Evolutionary conservation across 2,113 vertebrate species (phyloP), one percentile per base, ranked within the genome.

Genomic region (Corythornis vintsioides): DNA sequence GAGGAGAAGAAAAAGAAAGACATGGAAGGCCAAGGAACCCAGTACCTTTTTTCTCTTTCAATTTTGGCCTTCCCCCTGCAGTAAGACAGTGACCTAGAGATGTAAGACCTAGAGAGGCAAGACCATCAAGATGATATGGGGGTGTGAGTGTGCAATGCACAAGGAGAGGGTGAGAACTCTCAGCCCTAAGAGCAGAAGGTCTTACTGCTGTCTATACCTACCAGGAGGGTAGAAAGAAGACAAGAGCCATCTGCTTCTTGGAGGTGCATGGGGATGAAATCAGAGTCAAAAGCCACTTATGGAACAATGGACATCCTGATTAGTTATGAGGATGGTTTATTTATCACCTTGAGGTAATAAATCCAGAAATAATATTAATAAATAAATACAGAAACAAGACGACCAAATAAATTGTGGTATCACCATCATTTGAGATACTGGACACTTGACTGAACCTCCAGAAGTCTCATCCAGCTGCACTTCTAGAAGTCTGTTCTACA

Each of bases 391-490:
- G 60, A 42, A 70, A 64, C 2, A 19, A 28, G 47, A 66, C 43
- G 11, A 3, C 19, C 38, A 47, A 15, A 43, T 29, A 74, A 10
- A 6, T 2, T 69, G 64, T 25, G 5, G 16, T 11, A 67, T 5
- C 21, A 26, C 33, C 52, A 20, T 20, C n/a, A 33, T 64, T 29
- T 0, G 0, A 56, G 43, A 64, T 7, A 29, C 17, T 3, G 2
- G 38, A 38, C 40, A 45, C 6, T n/a, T 35, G 10, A 50, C 29
- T 6, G 25, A 26, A n/a, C 4, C 40, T 69, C 31, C 56, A 86
- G 10, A 28, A 21, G 3, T 48, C 47, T 66, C 33, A 47, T 60
- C 25, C 40, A 86, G 53, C 18, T 8, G 2, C 6, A 35, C 35
- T 47, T 67, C 28, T 35, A 20, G 4, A 28, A 19, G 15, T 52